Percentiles rank a stretch among this genome's conserved stretches.
These are phyloP conservation scores for Drymonia ruficornis DNA, from an alignment of 2,888 invertebrate genomes.

Conservation along the genomic window DNA sequence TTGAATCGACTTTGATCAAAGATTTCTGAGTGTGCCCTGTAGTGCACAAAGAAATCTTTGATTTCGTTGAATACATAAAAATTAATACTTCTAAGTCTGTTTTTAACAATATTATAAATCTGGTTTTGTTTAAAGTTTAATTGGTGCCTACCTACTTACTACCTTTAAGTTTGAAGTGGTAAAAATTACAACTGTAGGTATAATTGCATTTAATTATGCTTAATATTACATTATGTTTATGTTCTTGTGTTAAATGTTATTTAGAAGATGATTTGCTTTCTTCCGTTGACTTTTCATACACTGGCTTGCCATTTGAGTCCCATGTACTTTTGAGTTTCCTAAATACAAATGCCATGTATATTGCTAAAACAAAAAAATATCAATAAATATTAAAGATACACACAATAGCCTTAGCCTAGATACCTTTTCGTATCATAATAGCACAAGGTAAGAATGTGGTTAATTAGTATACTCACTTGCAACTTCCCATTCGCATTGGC, in stretches of 20 bases:
- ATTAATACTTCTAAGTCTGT: too few relatives aligned
- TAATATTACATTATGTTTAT: background rate
- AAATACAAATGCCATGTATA: slow-evolving; percentile 94
- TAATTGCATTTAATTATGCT: too few relatives aligned
- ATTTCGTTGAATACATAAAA: too few relatives aligned
- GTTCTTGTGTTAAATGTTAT: background rate
- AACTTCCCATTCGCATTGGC: slow-evolving; percentile 96
- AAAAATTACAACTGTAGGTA: background rate
- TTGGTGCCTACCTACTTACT: too few relatives aligned
- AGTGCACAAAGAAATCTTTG: too few relatives aligned
- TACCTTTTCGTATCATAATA: too few relatives aligned
- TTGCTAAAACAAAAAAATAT: slow-evolving; percentile 85
- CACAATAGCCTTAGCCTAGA: too few relatives aligned
- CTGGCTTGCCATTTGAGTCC: slow-evolving; percentile 87
- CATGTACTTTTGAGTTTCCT: slow-evolving; percentile 89
- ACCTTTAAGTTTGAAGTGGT: background rate
- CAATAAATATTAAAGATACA: slow-evolving; percentile 10
- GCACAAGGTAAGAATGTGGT: background rate
- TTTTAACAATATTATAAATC: too few relatives aligned
- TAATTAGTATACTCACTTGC: slow-evolving; percentile 87
- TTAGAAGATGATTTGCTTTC: slow-evolving; percentile 18
- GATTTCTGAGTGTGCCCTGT: too few relatives aligned
- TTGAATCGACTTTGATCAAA: too few relatives aligned
- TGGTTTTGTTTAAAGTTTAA: too few relatives aligned
- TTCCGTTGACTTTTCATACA: slow-evolving; percentile 64